Evolutionary conservation across 2,797 vertebrate species (phyloP), one percentile per base, ranked within the genome.

Genomic region (Holocentrus rufus): DNA sequence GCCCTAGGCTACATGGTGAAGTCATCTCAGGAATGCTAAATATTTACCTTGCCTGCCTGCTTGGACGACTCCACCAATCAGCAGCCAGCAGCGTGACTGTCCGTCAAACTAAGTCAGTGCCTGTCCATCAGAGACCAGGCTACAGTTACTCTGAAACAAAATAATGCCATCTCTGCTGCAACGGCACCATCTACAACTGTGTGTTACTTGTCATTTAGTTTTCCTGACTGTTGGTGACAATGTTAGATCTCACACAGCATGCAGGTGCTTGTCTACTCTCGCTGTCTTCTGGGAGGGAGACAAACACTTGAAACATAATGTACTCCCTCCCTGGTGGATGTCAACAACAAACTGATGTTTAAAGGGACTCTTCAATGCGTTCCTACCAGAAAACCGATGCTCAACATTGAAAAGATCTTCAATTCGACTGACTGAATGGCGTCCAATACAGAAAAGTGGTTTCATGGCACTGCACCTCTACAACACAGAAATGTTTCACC

Each of bases 11-110:
- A 69, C 44, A 52, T 8, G 31, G 72, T 77, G 70, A 70, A 89
- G 82, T 82, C 74, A 89, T 92, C 73, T 82, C 61, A 92, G 87
- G 91, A 93, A 94, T 94, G 89, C 86, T 90, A 94, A 94, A 92
- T 92, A 93, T 94, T 93, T 93, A 92, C 90, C 84, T 90, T 72
- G 81, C 14, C 70, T 13, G 82, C 52, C 56, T 52, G 68, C 70
- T 54, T 57, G 55, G 47, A 74, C 46, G 69, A 54, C 76, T 89
- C 77, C 56, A 81, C 82, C 88, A 84, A 88, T 87, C 80, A 82
- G 46, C 46, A 11, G 54, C 15, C 65, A 36, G 39, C 39, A 75
- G 46, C 27, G 57, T 76, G 56, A 69, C 79, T 61, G 72, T 64
- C 80, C 67, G 77, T 87, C 72, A 85, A 72, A 56, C 27, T 2